Conservation (phyloP, 2,797 vertebrate species). For the Synanceia verrucosa region DNA sequence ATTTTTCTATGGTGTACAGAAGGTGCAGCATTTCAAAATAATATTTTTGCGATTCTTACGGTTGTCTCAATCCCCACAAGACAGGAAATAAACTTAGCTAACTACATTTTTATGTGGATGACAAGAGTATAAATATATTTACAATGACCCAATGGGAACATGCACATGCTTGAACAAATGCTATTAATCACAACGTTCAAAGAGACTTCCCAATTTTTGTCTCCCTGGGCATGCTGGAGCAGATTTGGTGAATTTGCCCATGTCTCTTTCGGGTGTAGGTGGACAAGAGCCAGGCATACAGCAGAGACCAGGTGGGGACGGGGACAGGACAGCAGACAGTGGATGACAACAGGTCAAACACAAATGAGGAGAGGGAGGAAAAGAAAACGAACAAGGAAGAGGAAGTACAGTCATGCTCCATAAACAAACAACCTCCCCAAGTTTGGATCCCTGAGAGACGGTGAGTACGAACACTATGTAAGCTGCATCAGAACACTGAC, state of each 20-base stretch:
- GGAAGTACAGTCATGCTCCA: constrained; percentile 74
- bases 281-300: constrained; percentile 78
- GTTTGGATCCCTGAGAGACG: constrained; percentile 89
- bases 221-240: constrained; percentile 76
- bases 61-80: background rate
- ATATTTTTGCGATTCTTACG: background rate
- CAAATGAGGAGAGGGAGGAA: constrained; percentile 69
- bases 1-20: background rate
- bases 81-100: background rate
- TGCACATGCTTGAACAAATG: constrained; percentile 23
- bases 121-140: background rate
- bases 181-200: constrained; percentile 60
- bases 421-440: constrained; percentile 82
- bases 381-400: constrained; percentile 5
- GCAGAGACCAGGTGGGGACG: constrained; percentile 81
- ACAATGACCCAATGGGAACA: background rate
- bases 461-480: constrained; percentile 82
- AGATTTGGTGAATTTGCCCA: constrained; percentile 81
- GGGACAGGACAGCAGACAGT: constrained; percentile 80
- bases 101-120: background rate
- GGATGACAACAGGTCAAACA: constrained; percentile 66
- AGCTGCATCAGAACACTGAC: background rate
- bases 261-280: constrained; percentile 85
- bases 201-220: constrained; percentile 76
- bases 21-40: background rate